Base-by-base conservation (phyloP, 2,888 invertebrate genomes). In the Gonocerus acuteangulatus region DNA sequence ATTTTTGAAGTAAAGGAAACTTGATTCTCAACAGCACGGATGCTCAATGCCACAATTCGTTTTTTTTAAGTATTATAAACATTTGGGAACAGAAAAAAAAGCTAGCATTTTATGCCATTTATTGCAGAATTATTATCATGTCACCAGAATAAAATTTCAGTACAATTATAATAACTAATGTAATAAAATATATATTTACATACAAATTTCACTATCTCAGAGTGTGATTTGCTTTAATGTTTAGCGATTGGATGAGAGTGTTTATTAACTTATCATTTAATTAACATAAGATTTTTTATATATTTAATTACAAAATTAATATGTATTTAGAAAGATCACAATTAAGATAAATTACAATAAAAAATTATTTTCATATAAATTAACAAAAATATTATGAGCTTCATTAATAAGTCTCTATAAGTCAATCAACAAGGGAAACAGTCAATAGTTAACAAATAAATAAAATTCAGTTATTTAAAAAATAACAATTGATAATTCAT, bases 121-220 rank as follows among this genome's bases (percentile, higher is more conserved):
- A 51, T 51, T 51, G 51, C 34, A 51, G 51, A 51, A 51, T 32
- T 34, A 34, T 51, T 51, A 36, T 51, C 51, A 51, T 51, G 51
- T 51, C 51, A 51, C 51, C 51, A 51, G 51, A 51, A 51, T 51
- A 51, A 51, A 51, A 34, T 34, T 34, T 34, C 18, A 19, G 51
- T 16, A 48, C 16, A 48, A 16, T 9, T 42, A 15, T 4, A 16
- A 23, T 48, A 23, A 48, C 7, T 22, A 34, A 51, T 13, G 51
- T 51, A 51, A 34, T 51, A 51, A 51, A 51, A 51, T 51, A 51
- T 42, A 42, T 42, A 42, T 51, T 34, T 51, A 34, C n/a, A 34
- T 51, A 51, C 19, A 34, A 51, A 18, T 51, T 11, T 13, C 36
- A 51, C 42, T 15, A 27, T 4, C n/a, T 34, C 15, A 51, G 34